Base-by-base conservation (phyloP, 92 coral and sea anemone genomes). In the Umimayanthus chanpuru region DNA sequence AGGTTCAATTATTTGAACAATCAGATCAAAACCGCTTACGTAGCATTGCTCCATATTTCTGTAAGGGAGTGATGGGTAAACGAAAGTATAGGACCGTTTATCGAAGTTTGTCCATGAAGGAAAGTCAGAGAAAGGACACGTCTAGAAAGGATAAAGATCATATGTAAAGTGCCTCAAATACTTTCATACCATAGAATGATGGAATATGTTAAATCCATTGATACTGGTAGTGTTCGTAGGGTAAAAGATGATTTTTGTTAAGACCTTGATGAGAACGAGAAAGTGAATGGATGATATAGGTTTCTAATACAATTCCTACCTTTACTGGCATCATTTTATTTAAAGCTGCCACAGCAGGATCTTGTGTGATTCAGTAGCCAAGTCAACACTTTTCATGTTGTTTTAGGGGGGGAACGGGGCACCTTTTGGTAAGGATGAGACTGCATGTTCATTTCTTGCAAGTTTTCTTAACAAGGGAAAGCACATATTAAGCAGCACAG, bases 161-260 rank as follows among this genome's bases (percentile, higher is more conserved):
- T 92, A 92, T 94, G 97, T 90, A 86, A 94, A 81, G 94, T 92
- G 84, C 82, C 93, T 85, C 91, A 90, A 67, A n/a, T n/a, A n/a
- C n/a, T n/a, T n/a, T n/a, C n/a, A n/a, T n/a, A n/a, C n/a, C n/a
- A n/a, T n/a, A n/a, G n/a, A 77, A 77, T 64, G 85, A 88, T 56
- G 50, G 65, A 73, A 79, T 79, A 77, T 64, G n/a, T n/a, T n/a
- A n/a, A n/a, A n/a, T n/a, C n/a, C 78, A 85, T 91, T 76, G 94
- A 92, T n/a, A n/a, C n/a, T n/a, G n/a, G n/a, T n/a, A n/a, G n/a
- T n/a, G n/a, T n/a, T n/a, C n/a, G n/a, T n/a, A n/a, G n/a, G n/a
- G n/a, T n/a, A n/a, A n/a, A n/a, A n/a, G n/a, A n/a, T n/a, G n/a
- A n/a, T n/a, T n/a, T n/a, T n/a, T n/a, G n/a, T n/a, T n/a, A n/a